phyloP scores from a whole-genome alignment of 1,140 invertebrate genomes.

The Diuraphis noxia region DNA sequence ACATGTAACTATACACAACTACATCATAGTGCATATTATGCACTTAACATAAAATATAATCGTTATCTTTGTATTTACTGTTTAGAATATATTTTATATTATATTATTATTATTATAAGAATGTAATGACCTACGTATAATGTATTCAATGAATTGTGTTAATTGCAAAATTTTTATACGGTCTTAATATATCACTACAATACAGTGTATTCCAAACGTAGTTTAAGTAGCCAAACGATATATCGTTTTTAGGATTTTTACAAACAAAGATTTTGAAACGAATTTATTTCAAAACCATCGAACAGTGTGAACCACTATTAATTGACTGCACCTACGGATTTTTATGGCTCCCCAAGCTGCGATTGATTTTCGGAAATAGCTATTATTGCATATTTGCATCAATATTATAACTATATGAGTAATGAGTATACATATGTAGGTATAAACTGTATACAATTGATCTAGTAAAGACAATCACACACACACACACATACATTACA shows the following conservation, averaged over 20 bases:
- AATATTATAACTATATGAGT: background rate
- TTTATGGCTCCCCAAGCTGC: background rate
- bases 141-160: background rate
- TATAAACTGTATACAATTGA: background rate
- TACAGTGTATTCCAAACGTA: background rate
- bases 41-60: background rate
- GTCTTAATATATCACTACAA: background rate
- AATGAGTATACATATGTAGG: too few species aligned
- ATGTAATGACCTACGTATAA: background rate
- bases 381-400: background rate
- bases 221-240: background rate
- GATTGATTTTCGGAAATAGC: background rate
- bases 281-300: background rate
- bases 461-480: background rate
- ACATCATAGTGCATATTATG: background rate
- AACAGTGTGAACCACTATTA: conserved; percentile 9
- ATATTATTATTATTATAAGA: background rate
- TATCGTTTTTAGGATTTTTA: background rate
- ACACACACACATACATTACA: background rate
- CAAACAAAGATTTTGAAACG: background rate
- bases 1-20: background rate
- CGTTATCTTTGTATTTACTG: background rate
- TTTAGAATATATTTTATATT: background rate
- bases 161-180: background rate
- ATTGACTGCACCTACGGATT: background rate